phyloP scores from a whole-genome alignment of 2,888 invertebrate genomes.

The Tubulanus polymorphus region DNA sequence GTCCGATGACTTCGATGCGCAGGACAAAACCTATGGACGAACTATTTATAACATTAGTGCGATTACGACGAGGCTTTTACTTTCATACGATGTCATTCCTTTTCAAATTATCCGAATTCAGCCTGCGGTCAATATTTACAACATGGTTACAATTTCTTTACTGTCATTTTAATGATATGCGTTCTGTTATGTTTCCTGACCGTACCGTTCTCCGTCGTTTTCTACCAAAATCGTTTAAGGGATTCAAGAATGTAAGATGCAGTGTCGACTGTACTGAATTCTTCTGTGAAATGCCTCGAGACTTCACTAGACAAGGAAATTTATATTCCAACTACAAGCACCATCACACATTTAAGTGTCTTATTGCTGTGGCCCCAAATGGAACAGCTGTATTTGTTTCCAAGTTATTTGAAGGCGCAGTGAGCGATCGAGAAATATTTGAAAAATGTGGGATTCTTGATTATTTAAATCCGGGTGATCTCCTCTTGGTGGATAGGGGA shows the following conservation, averaged over 20 bases:
- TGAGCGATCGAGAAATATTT: constrained; percentile 11
- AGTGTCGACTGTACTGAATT: neutral
- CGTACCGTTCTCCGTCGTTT: neutral
- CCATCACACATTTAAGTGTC: constrained; percentile 7
- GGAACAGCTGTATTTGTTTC: constrained; percentile 12
- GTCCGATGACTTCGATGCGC: no score
- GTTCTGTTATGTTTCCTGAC: neutral
- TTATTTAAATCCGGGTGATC: constrained; percentile 9
- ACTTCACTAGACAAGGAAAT: neutral
- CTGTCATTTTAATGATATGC: neutral
- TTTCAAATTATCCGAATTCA: neutral
- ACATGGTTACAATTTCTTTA: neutral
- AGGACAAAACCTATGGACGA: no score
- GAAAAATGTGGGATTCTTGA: constrained; percentile 12
- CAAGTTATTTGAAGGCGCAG: constrained; percentile 11
- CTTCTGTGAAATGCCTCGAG: neutral
- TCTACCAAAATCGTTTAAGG: neutral
- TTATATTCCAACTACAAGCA: neutral
- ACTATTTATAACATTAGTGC: neutral
- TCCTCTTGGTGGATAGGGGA: constrained; percentile 9
- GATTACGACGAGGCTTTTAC: neutral
- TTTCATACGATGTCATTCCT: neutral
- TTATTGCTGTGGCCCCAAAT: constrained; percentile 9
- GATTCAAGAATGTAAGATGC: neutral
- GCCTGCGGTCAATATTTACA: neutral